Conservation (phyloP, 2,113 vertebrate genomes). For the Dendropsophus ebraccatus region DNA sequence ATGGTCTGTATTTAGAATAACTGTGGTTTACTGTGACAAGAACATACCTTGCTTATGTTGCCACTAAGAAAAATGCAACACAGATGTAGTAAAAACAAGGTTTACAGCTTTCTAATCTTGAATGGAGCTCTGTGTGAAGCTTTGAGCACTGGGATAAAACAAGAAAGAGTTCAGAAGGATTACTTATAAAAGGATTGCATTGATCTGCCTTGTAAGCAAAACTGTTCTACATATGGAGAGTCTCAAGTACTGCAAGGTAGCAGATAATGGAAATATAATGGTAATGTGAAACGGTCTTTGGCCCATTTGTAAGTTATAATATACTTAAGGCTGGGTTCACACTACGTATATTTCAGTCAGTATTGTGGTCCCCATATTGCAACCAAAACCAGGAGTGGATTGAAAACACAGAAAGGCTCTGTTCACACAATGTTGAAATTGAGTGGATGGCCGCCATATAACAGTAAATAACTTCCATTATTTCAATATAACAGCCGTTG, state of each 20-base stretch:
- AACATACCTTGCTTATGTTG: neutral
- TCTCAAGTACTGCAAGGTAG: constrained; percentile 59
- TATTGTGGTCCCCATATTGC: too few species aligned
- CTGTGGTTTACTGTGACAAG: neutral
- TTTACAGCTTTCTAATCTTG: constrained; percentile 32
- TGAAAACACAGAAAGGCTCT: too few species aligned
- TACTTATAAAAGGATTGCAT: constrained; percentile 71
- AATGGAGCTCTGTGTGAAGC: constrained; percentile 4
- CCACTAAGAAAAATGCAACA: neutral
- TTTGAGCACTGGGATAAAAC: constrained; percentile 37
- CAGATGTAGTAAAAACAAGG: neutral
- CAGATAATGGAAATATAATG: constrained; percentile 56
- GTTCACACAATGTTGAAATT: too few species aligned
- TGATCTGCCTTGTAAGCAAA: constrained; percentile 67
- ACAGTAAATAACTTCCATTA: too few species aligned
- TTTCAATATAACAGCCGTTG: too few species aligned
- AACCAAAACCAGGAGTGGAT: too few species aligned
- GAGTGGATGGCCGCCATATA: too few species aligned
- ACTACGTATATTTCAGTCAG: too few species aligned
- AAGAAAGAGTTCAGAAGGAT: constrained; percentile 66
- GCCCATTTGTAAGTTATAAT: neutral
- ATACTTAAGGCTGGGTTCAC: too few species aligned
- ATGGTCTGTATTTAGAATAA: too few species aligned
- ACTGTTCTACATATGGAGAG: constrained; percentile 65
- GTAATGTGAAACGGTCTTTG: neutral